These are phyloP conservation scores for Pelobates cultripes DNA, from an alignment of 2,797 vertebrate genomes.

Conservation along the genomic window DNA sequence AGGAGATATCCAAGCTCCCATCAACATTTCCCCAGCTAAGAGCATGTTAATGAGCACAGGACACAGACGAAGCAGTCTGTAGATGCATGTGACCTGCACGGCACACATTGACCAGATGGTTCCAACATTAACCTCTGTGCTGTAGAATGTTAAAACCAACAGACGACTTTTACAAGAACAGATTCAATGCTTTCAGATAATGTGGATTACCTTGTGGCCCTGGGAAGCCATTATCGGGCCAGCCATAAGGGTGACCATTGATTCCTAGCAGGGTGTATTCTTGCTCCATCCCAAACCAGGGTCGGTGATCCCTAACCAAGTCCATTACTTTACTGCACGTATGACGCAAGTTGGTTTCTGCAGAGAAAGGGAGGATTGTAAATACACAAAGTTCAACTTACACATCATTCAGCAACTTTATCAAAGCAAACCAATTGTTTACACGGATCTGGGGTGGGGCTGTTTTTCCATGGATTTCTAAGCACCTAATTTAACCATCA, in stretches of 20 bases:
- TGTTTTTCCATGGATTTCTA: too few relatives aligned
- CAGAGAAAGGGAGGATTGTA: constrained; percentile 12
- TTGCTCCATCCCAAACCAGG: constrained; percentile 92
- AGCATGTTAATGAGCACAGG: constrained; percentile 13
- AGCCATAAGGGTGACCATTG: constrained; percentile 80
- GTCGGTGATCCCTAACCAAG: constrained; percentile 67
- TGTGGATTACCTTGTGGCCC: constrained; percentile 77
- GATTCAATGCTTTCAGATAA: not conserved
- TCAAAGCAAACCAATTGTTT: too few relatives aligned
- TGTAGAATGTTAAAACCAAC: too few relatives aligned
- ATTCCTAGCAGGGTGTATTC: constrained; percentile 82
- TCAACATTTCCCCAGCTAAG: constrained; percentile 13
- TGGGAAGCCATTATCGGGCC: constrained; percentile 82
- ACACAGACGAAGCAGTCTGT: not conserved
- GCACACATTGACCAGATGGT: not conserved
- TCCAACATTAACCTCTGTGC: not conserved
- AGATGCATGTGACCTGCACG: not conserved
- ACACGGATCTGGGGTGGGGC: too few relatives aligned
- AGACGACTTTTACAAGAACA: not conserved
- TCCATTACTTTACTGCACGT: constrained; percentile 81
- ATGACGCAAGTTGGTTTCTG: constrained; percentile 81
- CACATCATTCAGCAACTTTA: too few relatives aligned
- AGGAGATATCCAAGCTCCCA: not conserved
- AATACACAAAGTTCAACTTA: not conserved
- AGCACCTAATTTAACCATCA: too few relatives aligned